Evolutionary conservation across 1,140 invertebrate species (phyloP).

Genomic region (Leguminivora glycinivorella): DNA sequence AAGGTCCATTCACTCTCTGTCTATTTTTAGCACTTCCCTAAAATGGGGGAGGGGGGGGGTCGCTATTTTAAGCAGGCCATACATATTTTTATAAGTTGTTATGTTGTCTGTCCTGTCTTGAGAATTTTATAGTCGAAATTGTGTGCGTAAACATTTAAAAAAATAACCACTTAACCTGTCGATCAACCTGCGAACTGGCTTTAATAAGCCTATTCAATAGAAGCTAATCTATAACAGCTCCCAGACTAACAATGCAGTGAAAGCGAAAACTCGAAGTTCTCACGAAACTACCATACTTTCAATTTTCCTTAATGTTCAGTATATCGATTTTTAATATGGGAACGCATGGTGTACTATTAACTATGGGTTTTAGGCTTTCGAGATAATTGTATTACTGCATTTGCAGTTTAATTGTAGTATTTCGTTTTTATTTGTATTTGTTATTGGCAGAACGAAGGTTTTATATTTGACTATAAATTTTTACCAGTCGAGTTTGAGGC

Average conservation of each 20-base stretch:
- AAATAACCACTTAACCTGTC: no score
- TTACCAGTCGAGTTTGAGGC: no score
- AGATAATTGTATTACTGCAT: background rate
- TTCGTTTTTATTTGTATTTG: background rate
- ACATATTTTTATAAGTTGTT: no score
- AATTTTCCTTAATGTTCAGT: background rate
- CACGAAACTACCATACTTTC: slow-evolving; percentile 19
- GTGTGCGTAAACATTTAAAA: no score
- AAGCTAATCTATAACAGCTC: background rate
- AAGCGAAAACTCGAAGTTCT: background rate
- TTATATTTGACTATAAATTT: no score
- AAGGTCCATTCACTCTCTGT: no score
- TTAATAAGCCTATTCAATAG: background rate
- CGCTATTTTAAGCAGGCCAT: no score
- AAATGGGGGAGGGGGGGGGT: no score
- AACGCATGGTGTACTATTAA: background rate
- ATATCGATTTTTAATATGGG: slow-evolving; percentile 23
- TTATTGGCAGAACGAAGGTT: background rate
- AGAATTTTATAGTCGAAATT: no score
- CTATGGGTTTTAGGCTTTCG: background rate
- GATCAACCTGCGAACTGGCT: background rate
- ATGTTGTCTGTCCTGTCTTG: no score
- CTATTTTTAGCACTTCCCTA: no score
- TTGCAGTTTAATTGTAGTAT: background rate
- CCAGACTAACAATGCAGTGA: slow-evolving; percentile 14